Percentiles rank a stretch among this genome's conserved stretches.
Evolutionary conservation across 1,140 invertebrate species (phyloP).

Genomic region (Armadillidium nasatum): DNA sequence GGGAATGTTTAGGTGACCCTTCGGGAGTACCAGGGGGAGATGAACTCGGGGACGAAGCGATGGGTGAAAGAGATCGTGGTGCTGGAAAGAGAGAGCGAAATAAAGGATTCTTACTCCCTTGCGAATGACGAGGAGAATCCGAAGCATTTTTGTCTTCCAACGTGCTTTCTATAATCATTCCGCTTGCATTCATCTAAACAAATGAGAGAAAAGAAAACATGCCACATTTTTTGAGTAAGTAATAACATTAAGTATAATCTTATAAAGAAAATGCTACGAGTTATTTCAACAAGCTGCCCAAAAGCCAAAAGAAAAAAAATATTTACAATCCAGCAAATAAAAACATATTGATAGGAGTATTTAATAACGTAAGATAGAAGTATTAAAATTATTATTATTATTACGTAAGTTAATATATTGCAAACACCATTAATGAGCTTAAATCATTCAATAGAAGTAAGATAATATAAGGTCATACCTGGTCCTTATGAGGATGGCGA

Average conservation of each 20-base stretch:
- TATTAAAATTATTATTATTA: no score
- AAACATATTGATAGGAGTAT: no score
- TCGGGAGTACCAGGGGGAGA: slow-evolving; percentile 38
- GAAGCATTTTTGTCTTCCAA: neutral
- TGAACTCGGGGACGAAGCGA: slow-evolving; percentile 43
- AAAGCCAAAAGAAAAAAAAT: no score
- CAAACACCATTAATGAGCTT: no score
- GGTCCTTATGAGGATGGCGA: slow-evolving; percentile 78
- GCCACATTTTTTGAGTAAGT: no score
- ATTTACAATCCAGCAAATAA: no score
- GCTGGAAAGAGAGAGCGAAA: slow-evolving; percentile 19
- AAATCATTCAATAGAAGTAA: no score
- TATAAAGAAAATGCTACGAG: no score
- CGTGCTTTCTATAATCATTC: slow-evolving; percentile 34
- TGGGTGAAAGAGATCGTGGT: slow-evolving; percentile 45
- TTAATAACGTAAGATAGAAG: no score
- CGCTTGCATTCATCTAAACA: slow-evolving; percentile 66
- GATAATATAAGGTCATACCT: slow-evolving; percentile 49
- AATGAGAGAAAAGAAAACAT: slow-evolving; percentile 7
- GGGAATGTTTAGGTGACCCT: slow-evolving; percentile 38
- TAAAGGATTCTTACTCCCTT: neutral
- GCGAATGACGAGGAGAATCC: neutral
- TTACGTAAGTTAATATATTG: no score
- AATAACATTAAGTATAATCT: no score
- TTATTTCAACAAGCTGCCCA: no score